Evolutionary conservation across 1,140 invertebrate species (phyloP), one percentile per base, ranked within the genome.

Genomic region (Asobara japonica): DNA sequence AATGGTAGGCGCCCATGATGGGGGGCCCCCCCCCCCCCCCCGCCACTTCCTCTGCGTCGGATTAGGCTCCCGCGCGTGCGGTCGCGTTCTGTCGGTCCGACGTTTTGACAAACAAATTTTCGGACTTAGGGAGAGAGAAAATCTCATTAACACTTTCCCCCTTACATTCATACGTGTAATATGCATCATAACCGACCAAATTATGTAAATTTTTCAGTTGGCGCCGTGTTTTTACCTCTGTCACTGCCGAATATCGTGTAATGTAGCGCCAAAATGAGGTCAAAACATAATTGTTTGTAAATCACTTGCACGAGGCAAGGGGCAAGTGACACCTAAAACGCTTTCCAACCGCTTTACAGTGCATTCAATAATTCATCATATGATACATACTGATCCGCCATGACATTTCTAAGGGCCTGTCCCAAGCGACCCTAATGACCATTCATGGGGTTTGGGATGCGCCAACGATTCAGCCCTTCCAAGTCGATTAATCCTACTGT

Each of bases 361-460:
- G 51, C 13, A 56, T 56, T 25, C 51, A 56, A 56, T 27, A 22
- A 56, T 56, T 27, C 51, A 56, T 22, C 5, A 5, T 18, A 18
- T 56, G 18, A 56, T 56, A 56, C 51, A 56, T 18, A 27, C 51
- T 56, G 51, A 56, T 56, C 18, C 20, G 7, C 13, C 13, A 18
- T 56, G 51, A 56, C 51, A 56, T 56, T 56, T 56, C 51, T 56
- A 56, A 56, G 51, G 51, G 51, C 51, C 18, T 56, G 20, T 56
- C 22, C 10, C 22, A 18, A 3, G 51, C 25, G 51, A 56, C 22
- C 22, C 7, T 56, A 56, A 56, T 56, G 51, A 56, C 51, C 51
- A 56, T 56, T 56, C 51, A 56, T 27, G 51, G 51, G 51, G 25
- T 56, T 56, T 56, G 51, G 51, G 51, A 56, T 56, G 51, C 51